Conservation (phyloP, 2,888 invertebrate species). For the Dasysyrphus albostriatus region DNA sequence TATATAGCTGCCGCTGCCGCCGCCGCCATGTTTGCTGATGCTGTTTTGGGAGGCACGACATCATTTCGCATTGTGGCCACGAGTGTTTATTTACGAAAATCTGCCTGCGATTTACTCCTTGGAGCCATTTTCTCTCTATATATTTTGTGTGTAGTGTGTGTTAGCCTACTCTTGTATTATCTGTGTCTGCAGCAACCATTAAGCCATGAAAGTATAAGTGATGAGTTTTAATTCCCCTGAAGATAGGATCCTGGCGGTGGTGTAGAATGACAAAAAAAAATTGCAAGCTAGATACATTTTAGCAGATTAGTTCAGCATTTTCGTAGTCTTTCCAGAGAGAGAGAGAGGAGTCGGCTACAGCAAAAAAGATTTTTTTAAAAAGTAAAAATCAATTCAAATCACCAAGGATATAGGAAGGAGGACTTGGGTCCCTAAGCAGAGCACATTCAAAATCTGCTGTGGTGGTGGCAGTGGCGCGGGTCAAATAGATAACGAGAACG, state of each 20-base stretch:
- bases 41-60: conserved; percentile 60
- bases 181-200: conserved; percentile 34
- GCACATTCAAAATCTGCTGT: background rate
- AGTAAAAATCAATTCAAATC: conserved; percentile 65
- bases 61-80: conserved; percentile 64
- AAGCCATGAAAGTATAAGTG: conserved; percentile 57
- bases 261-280: conserved; percentile 38
- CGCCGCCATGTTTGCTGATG: conserved; percentile 53
- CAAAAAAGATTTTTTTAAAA: background rate
- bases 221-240: conserved; percentile 73
- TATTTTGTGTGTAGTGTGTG: background rate
- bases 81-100: conserved; percentile 58
- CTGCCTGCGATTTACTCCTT: conserved; percentile 62
- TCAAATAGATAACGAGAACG: conserved; percentile 69
- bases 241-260: conserved; percentile 44
- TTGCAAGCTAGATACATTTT: conserved; percentile 71
- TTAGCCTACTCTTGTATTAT: conserved; percentile 14
- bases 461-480: conserved; percentile 22
- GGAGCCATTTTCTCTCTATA: conserved; percentile 13
- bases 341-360: conserved; percentile 22
- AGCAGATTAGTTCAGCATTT: conserved; percentile 70
- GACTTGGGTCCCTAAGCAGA: conserved; percentile 17
- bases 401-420: conserved; percentile 20
- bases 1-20: background rate
- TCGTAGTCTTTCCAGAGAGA: conserved; percentile 37